Percentiles rank a stretch among this genome's conserved stretches.
phyloP scores from a whole-genome alignment of 2,888 invertebrate genomes.

The Aplocera efformata region DNA sequence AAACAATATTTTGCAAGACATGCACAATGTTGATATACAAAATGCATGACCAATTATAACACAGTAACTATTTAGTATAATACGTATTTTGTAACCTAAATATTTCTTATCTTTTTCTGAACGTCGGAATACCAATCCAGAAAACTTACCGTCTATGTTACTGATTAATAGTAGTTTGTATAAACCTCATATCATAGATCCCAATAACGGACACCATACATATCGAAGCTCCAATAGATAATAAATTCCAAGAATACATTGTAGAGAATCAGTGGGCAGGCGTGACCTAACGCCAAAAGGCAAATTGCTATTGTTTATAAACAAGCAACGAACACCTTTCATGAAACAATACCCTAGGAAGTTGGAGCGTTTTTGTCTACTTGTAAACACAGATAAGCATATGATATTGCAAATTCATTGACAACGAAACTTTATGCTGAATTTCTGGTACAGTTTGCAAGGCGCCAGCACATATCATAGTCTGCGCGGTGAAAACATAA shows the following conservation, averaged over 20 bases:
- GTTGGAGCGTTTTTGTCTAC: constrained; percentile 46
- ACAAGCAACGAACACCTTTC: constrained; percentile 57
- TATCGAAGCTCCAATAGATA: constrained; percentile 33
- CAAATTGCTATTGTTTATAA: constrained; percentile 67
- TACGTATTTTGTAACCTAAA: too few species aligned
- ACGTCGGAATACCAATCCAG: too few species aligned
- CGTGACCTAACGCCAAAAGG: constrained; percentile 63
- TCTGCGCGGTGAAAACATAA: constrained; percentile 22
- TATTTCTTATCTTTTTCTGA: too few species aligned
- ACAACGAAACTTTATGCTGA: constrained; percentile 18
- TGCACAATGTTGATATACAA: too few species aligned
- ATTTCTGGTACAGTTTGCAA: constrained; percentile 20
- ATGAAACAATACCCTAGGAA: constrained; percentile 63
- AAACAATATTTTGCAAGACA: too few species aligned
- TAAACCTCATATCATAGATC: constrained; percentile 12
- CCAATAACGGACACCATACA: constrained; percentile 18
- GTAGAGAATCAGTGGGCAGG: constrained; percentile 51
- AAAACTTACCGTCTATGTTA: constrained; percentile 3
- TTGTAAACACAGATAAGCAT: constrained; percentile 35
- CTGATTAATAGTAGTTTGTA: constrained; percentile 11
- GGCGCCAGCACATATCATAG: constrained; percentile 27
- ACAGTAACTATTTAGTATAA: too few species aligned
- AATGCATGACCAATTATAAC: too few species aligned
- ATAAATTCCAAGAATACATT: constrained; percentile 40
- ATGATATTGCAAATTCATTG: constrained; percentile 29